A percentile compares a stretch with the other conserved stretches of the same genome.
These are phyloP conservation scores for Tenebrosternarchus preto DNA, from an alignment of 2,113 vertebrate species.

Conservation along the genomic window DNA sequence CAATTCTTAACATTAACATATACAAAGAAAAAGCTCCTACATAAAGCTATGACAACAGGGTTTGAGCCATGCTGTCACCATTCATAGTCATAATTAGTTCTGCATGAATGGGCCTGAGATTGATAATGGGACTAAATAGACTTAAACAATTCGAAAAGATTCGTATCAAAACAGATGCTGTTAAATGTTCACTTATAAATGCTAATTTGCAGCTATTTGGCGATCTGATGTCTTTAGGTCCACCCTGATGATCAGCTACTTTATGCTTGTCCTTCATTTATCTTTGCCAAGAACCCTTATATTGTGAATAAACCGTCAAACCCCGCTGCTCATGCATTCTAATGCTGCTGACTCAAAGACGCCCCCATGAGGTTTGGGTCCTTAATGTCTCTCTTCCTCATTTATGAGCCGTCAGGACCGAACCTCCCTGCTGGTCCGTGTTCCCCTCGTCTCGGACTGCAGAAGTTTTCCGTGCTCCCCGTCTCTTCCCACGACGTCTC, in stretches of 20 bases:
- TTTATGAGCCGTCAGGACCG: constrained; percentile 31
- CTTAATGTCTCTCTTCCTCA: constrained; percentile 20
- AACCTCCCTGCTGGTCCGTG: constrained; percentile 30
- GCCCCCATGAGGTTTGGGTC: constrained; percentile 24
- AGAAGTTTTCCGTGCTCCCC: constrained; percentile 36
- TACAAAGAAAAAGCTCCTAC: neutral
- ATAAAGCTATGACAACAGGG: neutral
- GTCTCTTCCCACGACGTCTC: constrained; percentile 48
- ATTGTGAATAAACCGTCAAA: neutral
- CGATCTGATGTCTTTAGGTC: no score
- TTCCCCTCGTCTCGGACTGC: constrained; percentile 27
- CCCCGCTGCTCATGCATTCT: neutral
- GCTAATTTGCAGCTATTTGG: neutral
- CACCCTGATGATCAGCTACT: no score
- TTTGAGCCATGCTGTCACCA: neutral
- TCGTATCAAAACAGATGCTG: neutral
- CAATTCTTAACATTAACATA: constrained; percentile 7
- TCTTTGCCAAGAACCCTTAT: neutral
- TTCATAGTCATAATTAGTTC: neutral
- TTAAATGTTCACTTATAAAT: neutral
- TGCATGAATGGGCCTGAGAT: neutral
- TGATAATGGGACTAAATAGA: neutral
- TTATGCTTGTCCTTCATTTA: neutral
- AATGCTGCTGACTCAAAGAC: constrained; percentile 1
- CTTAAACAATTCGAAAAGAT: neutral